phyloP scores from a whole-genome alignment of 2,113 vertebrate species.

The Larimichthys crocea region DNA sequence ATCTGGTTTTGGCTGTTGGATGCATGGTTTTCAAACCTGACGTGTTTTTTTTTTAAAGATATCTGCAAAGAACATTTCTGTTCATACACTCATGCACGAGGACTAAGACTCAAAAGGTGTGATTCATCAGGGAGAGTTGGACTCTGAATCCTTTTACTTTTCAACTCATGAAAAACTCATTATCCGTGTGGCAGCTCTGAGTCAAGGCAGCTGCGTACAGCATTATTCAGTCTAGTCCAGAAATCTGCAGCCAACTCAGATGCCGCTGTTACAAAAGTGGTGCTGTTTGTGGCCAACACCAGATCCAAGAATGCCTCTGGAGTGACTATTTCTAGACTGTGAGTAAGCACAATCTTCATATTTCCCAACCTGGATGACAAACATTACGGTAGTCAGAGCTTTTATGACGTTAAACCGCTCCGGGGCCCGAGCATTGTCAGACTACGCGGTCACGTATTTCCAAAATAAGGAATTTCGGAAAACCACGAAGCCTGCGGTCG shows the following conservation, averaged over 20 bases:
- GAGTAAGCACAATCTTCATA: slow-evolving; percentile 62
- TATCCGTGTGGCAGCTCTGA: slow-evolving; percentile 31
- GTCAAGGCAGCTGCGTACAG: slow-evolving; percentile 17
- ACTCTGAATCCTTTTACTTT: slow-evolving; percentile 28
- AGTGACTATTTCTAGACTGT: slow-evolving; percentile 64
- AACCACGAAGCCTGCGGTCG: slow-evolving; percentile 30
- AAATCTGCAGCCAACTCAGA: slow-evolving; percentile 9
- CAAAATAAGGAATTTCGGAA: slow-evolving; percentile 43
- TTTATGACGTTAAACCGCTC: slow-evolving; percentile 41
- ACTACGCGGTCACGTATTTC: slow-evolving; percentile 32
- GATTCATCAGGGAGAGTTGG: slow-evolving; percentile 8
- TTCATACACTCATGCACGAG: neutral
- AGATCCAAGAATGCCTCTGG: slow-evolving; percentile 47
- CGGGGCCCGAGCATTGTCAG: slow-evolving; percentile 33
- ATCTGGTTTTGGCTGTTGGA: slow-evolving; percentile 50
- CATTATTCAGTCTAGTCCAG: slow-evolving; percentile 25
- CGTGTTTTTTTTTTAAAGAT: neutral
- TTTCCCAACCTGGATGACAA: slow-evolving; percentile 64
- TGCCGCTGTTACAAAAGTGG: slow-evolving; percentile 18
- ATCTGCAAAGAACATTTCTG: neutral
- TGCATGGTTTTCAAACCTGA: slow-evolving; percentile 27
- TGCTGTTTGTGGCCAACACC: slow-evolving; percentile 37
- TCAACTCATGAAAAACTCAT: neutral
- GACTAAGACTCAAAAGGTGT: neutral
- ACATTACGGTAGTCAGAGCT: slow-evolving; percentile 26